Percentiles rank a stretch among this genome's conserved stretches.
phyloP scores from a whole-genome alignment of 2,797 vertebrate genomes.

The Coccyzus lansbergi region DNA sequence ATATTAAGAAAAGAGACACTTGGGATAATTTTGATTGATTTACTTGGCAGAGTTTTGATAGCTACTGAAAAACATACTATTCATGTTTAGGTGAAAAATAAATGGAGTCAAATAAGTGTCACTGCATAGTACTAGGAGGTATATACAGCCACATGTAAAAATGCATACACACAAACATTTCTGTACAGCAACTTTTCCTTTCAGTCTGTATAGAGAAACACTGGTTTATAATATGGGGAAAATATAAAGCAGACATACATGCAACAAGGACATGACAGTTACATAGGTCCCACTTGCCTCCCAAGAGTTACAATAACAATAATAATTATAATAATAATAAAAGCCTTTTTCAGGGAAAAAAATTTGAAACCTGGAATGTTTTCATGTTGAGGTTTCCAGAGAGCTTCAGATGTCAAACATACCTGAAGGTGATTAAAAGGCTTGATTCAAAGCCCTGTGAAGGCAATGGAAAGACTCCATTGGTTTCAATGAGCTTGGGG shows the following conservation, averaged over 20 bases:
- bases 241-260: conserved; percentile 76
- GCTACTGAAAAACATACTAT: conserved; percentile 76
- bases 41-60: conserved; percentile 74
- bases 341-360: conserved; percentile 55
- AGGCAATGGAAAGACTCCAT: conserved; percentile 57
- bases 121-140: conserved; percentile 74
- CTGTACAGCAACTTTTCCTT: conserved; percentile 70
- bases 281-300: conserved; percentile 65
- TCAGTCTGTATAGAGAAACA: conserved; percentile 74
- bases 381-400: conserved; percentile 75
- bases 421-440: conserved; percentile 64
- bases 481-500: conserved; percentile 41
- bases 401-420: conserved; percentile 60
- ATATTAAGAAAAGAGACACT: conserved; percentile 73
- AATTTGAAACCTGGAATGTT: conserved; percentile 78
- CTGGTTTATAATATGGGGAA: conserved; percentile 75
- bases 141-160: conserved; percentile 76
- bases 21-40: conserved; percentile 76
- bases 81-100: conserved; percentile 77
- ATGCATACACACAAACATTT: conserved; percentile 70
- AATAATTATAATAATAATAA: conserved; percentile 63
- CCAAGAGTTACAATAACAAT: conserved; percentile 54
- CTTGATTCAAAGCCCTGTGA: conserved; percentile 62
- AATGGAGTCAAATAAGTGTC: conserved; percentile 68
- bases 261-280: conserved; percentile 73